Percentiles rank a stretch among this genome's conserved stretches.
Conservation (phyloP, 2,113 vertebrate genomes). For the Calidris pugnax region DNA sequence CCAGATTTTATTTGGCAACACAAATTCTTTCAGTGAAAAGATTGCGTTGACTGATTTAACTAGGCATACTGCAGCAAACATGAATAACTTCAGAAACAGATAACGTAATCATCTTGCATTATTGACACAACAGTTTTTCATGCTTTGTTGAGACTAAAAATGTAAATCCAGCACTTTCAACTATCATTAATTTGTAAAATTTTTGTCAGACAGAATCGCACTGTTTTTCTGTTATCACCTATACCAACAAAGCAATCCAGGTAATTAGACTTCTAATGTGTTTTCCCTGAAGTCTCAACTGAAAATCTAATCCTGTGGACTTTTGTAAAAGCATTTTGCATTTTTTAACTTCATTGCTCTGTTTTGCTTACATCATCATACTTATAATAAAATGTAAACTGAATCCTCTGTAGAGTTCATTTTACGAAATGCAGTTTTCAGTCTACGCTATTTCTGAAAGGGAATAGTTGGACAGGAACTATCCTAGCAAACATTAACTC, state of each 20-base stretch:
- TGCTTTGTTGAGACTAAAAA: neutral
- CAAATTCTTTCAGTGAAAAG: slow-evolving; percentile 8
- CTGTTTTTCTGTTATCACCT: neutral
- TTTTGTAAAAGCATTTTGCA: neutral
- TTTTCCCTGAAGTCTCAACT: neutral
- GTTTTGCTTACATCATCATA: neutral
- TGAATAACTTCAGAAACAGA: slow-evolving; percentile 29
- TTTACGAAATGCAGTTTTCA: neutral
- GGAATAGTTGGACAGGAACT: neutral
- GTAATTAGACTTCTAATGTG: slow-evolving; percentile 32
- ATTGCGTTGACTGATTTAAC: slow-evolving; percentile 16
- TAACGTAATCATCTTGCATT: neutral
- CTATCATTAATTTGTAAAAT: neutral
- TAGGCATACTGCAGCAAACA: neutral
- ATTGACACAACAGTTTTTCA: neutral
- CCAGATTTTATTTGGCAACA: neutral
- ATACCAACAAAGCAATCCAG: neutral
- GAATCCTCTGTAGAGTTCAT: neutral
- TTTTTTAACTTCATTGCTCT: neutral
- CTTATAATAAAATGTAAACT: neutral
- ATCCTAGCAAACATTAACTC: neutral
- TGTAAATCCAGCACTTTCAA: neutral
- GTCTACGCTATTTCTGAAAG: neutral
- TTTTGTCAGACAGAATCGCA: neutral
- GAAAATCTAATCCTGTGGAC: neutral